Percentiles rank a stretch among this genome's conserved stretches.
These are phyloP conservation scores for Brachionus calyciflorus DNA, from an alignment of 1,140 invertebrate genomes.

Conservation along the genomic window DNA sequence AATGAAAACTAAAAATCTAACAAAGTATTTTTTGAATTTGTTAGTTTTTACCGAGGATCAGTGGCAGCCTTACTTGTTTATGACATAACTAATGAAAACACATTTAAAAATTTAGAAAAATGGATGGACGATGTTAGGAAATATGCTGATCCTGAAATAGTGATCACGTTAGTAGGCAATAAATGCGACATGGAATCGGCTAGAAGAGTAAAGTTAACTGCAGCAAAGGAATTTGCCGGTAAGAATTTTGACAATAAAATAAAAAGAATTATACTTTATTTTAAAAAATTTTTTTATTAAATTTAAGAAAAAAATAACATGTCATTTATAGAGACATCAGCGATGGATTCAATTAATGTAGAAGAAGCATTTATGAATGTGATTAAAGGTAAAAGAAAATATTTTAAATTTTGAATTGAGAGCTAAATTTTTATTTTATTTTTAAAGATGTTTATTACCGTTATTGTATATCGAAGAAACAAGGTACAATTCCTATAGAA, in stretches of 20 bases:
- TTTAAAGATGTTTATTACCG: neutral
- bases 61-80: conserved; percentile 86
- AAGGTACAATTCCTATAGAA: neutral
- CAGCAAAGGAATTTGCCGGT: conserved; percentile 47
- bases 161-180: conserved; percentile 87
- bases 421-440: neutral
- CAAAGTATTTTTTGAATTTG: too few relatives aligned
- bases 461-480: neutral
- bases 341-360: conserved; percentile 98
- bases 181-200: conserved; percentile 48
- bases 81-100: conserved; percentile 90
- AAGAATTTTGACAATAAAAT: conserved; percentile 64
- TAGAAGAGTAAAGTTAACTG: conserved; percentile 9
- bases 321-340: conserved; percentile 99
- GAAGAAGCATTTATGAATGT: conserved; percentile 99
- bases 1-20: conserved; percentile 64
- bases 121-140: conserved; percentile 99
- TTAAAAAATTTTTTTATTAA: conserved; percentile 45
- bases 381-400: conserved; percentile 75
- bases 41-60: conserved; percentile 69
- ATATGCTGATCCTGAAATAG: conserved; percentile 95
- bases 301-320: conserved; percentile 84
- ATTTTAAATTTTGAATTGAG: neutral
- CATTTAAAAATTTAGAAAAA: conserved; percentile 95
- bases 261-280: conserved; percentile 67